Percentiles rank a stretch among this genome's conserved stretches.
phyloP scores from a whole-genome alignment of 2,888 invertebrate species.

The Nysson spinosus region DNA sequence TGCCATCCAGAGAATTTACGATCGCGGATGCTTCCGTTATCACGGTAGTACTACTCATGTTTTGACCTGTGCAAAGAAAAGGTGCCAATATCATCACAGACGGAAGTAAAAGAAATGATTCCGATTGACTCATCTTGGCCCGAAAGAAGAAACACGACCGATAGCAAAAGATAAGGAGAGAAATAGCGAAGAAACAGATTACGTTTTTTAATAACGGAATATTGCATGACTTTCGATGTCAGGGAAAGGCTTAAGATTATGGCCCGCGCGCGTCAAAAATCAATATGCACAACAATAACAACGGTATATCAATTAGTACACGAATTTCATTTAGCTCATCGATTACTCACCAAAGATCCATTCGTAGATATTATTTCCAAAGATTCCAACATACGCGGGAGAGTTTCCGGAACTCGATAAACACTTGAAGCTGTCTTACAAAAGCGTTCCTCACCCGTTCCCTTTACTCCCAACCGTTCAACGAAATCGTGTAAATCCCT shows the following conservation, averaged over 20 bases:
- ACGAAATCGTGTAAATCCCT: slow-evolving; percentile 24
- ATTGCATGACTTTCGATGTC: neutral
- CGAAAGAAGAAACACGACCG: too few relatives aligned
- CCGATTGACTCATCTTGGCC: too few relatives aligned
- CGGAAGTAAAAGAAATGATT: slow-evolving; percentile 1
- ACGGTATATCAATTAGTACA: slow-evolving; percentile 37
- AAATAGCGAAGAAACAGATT: too few relatives aligned
- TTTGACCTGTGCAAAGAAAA: slow-evolving; percentile 59
- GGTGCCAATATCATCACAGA: slow-evolving; percentile 14
- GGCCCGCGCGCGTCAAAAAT: slow-evolving; percentile 54
- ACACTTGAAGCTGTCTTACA: too few relatives aligned
- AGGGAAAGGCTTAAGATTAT: slow-evolving; percentile 10
- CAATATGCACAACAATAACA: slow-evolving; percentile 62
- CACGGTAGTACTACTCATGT: slow-evolving; percentile 65
- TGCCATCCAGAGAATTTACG: slow-evolving; percentile 58
- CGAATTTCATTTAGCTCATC: slow-evolving; percentile 32
- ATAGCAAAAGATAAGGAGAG: too few relatives aligned
- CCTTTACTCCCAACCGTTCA: slow-evolving; percentile 19
- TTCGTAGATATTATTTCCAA: slow-evolving; percentile 38
- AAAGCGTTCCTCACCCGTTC: slow-evolving; percentile 12
- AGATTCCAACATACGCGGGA: slow-evolving; percentile 45
- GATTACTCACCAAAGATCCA: slow-evolving; percentile 57
- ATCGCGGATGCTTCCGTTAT: slow-evolving; percentile 61
- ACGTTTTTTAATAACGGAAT: too few relatives aligned
- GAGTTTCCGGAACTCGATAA: neutral